Evolutionary conservation across 2,113 vertebrate genomes (phyloP), one percentile per base, ranked within the genome.

Genomic region (Platichthys stellatus): DNA sequence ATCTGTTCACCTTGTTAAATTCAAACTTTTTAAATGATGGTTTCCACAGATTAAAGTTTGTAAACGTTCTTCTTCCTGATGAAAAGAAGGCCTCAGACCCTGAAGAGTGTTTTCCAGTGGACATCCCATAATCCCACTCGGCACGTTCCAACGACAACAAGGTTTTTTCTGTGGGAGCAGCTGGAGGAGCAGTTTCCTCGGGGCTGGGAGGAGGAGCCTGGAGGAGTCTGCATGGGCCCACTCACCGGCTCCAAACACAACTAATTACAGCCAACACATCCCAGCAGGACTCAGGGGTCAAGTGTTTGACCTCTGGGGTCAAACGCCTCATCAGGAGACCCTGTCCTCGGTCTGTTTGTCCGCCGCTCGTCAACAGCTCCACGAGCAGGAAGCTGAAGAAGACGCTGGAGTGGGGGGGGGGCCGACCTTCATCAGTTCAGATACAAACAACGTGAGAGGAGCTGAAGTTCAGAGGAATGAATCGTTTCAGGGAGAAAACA

Each of bases 231-330:
- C 23, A 24, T 76, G 74, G 2, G 76, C 17, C 54, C 63, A 71
- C 60, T 77, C 69, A 67, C 51, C 65, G 47, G 20, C 70, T 51
- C 63, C 51, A 79, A 28, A 67, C 38, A 75, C 67, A 45, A 24
- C 78, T 90, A 88, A 89, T 86, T 83, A 83, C 53, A 72, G 47
- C 38, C 3, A 9, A 82, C 58, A 78, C 69, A 82, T 65, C 61
- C 76, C 65, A 70, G 82, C 54, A 63, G 68, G 69, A 51, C 84
- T 69, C 76, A 78, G 14, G 77, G 89, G 88, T 91, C 78, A 88
- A 89, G 82, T 79, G 78, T 69, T 72, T 73, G 76, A 81, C 83
- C 86, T 76, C 60, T 38, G 61, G 65, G 85, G 63, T 63, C 62
- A 23, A 13, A 21, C 9, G 5, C n/a, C 11, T 43, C 21, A 11